These are phyloP conservation scores for Eustalomyia histrio DNA, from an alignment of 2,888 invertebrate genomes.

Conservation along the genomic window DNA sequence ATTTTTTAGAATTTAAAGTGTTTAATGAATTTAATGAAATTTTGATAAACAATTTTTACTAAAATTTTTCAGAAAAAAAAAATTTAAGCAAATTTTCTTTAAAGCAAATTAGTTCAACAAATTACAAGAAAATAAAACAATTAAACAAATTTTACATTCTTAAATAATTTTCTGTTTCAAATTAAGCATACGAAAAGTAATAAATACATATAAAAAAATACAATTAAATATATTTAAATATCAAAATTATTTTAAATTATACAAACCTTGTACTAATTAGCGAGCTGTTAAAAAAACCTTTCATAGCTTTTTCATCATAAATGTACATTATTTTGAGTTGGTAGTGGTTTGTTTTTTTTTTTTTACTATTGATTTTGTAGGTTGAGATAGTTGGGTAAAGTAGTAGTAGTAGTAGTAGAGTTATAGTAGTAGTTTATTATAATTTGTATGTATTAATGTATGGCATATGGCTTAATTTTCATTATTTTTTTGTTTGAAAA, in stretches of 20 bases:
- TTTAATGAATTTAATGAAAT: conserved; percentile 32
- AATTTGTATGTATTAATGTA: conserved; percentile 55
- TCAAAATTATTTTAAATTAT: conserved; percentile 39
- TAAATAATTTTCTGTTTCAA: conserved; percentile 2
- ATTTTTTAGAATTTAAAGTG: neutral
- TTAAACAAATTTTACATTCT: conserved; percentile 30
- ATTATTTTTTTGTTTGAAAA: conserved; percentile 7
- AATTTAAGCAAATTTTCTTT: conserved; percentile 24
- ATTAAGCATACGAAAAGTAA: conserved; percentile 27
- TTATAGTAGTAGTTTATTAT: conserved; percentile 32
- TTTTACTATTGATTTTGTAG: conserved; percentile 49
- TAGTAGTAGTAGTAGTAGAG: conserved; percentile 49
- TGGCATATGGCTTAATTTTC: conserved; percentile 52
- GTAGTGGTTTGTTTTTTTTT: conserved; percentile 21
- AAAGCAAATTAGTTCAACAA: conserved; percentile 19
- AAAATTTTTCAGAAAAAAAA: neutral
- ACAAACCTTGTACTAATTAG: conserved; percentile 66
- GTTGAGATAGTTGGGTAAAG: conserved; percentile 43
- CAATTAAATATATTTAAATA: conserved; percentile 15
- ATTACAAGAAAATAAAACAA: conserved; percentile 3
- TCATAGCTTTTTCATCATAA: conserved; percentile 29
- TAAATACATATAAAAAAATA: conserved; percentile 29
- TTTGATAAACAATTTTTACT: conserved; percentile 3
- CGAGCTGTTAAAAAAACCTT: conserved; percentile 62
- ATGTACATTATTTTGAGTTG: conserved; percentile 51